phyloP scores from a whole-genome alignment of 2,113 vertebrate genomes.

The Cyanoramphus novaezelandiae region DNA sequence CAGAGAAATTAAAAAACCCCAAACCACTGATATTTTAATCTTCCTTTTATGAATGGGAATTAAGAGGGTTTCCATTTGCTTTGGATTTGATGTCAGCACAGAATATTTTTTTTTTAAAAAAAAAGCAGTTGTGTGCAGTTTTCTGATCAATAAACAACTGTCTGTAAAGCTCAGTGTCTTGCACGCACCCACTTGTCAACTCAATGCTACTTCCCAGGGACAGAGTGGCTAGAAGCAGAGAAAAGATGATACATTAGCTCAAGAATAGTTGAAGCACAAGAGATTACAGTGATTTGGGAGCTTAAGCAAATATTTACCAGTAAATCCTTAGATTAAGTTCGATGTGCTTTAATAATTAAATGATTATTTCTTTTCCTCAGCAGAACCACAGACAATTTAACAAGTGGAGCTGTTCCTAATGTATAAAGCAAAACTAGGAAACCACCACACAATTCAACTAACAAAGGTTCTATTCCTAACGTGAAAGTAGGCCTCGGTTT shows the following conservation, averaged over 20 bases:
- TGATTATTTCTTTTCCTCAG: not conserved
- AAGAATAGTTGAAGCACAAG: not conserved
- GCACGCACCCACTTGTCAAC: not conserved
- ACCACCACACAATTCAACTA: not conserved
- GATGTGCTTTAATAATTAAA: not conserved
- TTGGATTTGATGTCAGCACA: not conserved
- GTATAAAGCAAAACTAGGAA: not conserved
- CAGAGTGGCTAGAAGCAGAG: not conserved
- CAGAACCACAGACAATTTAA: not conserved
- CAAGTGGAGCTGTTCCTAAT: not conserved
- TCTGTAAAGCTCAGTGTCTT: not conserved
- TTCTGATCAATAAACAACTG: not conserved
- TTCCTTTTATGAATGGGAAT: not conserved
- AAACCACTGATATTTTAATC: not conserved
- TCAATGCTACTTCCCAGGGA: not conserved
- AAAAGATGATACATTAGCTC: not conserved
- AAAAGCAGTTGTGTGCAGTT: not conserved
- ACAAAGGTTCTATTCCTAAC: not conserved
- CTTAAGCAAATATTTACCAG: conserved; percentile 27
- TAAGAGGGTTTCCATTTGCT: not conserved
- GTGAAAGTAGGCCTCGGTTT: not conserved
- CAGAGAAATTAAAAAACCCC: not conserved
- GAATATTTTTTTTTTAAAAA: not conserved
- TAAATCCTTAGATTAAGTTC: conserved; percentile 4
- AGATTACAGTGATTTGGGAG: conserved; percentile 4